These are phyloP conservation scores for Salpingus planirostris DNA, from an alignment of 2,888 invertebrate species.

Conservation along the genomic window DNA sequence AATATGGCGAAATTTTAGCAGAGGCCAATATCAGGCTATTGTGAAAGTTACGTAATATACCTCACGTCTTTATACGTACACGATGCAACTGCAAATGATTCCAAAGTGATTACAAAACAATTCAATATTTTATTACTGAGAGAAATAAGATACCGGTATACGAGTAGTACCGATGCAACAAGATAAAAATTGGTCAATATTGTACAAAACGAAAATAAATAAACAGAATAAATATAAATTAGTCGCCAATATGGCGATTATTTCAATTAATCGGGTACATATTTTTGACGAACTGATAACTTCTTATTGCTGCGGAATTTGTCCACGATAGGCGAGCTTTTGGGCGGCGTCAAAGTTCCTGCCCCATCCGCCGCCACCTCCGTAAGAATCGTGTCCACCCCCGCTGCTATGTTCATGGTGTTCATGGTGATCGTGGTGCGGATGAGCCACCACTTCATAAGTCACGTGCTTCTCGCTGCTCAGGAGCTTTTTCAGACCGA, in stretches of 20 bases:
- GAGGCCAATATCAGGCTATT: too few species aligned
- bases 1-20: too few species aligned
- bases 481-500: slow-evolving; percentile 75
- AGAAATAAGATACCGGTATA: too few species aligned
- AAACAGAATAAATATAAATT: slow-evolving; percentile 7
- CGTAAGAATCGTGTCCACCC: slow-evolving; percentile 31
- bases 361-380: slow-evolving; percentile 49
- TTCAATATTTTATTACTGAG: too few species aligned
- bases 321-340: slow-evolving; percentile 55
- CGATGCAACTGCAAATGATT: too few species aligned
- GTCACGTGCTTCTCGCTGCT: slow-evolving; percentile 65
- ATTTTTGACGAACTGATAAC: too few species aligned
- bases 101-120: too few species aligned
- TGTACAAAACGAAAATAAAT: slow-evolving; percentile 1
- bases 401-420: slow-evolving; percentile 43
- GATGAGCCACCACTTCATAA: slow-evolving; percentile 67
- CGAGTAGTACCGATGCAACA: too few species aligned
- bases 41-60: too few species aligned
- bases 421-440: slow-evolving; percentile 52
- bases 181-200: too few species aligned
- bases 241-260: slow-evolving; percentile 37
- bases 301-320: slow-evolving; percentile 41
- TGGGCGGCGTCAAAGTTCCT: slow-evolving; percentile 45
- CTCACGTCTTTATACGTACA: too few species aligned
- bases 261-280: too few species aligned